Conservation (phyloP, 2,113 vertebrate genomes). For the Furnarius figulus region DNA sequence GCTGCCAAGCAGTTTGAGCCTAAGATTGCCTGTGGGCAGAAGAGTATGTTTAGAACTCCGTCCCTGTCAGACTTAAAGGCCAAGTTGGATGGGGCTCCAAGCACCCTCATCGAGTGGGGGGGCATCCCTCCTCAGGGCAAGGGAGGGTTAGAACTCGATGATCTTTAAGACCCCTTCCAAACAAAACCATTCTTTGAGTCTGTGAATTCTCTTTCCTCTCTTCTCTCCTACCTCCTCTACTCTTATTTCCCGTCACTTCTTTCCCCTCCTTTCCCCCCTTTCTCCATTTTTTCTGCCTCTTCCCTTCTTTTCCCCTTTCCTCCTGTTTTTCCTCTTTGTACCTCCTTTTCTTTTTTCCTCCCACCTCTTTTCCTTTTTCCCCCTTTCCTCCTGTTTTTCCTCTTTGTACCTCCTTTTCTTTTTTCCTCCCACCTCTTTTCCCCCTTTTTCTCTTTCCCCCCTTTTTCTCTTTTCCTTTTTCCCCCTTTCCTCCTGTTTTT, state of each 20-base stretch:
- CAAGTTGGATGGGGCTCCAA: neutral
- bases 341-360: too few relatives aligned
- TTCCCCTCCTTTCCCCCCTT: fast-evolving
- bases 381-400: too few relatives aligned
- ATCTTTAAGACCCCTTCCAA: neutral
- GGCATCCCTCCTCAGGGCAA: neutral
- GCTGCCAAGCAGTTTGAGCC: neutral
- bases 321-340: neutral
- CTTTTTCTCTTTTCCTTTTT: too few relatives aligned
- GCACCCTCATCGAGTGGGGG: neutral
- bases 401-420: neutral
- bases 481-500: too few relatives aligned
- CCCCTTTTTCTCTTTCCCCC: too few relatives aligned
- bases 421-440: neutral
- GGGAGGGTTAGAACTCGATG: neutral
- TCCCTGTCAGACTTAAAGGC: neutral
- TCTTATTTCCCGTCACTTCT: too few relatives aligned
- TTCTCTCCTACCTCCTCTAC: neutral
- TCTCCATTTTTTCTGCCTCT: neutral
- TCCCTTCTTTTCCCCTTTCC: too few relatives aligned
- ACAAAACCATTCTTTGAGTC: neutral
- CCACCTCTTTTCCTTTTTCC: too few relatives aligned
- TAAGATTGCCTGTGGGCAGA: neutral
- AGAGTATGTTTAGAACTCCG: neutral
- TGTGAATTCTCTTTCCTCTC: neutral